A percentile compares a stretch with the other conserved stretches of the same genome.
phyloP scores from a whole-genome alignment of 2,113 vertebrate genomes.

The Rattus norvegicus region DNA sequence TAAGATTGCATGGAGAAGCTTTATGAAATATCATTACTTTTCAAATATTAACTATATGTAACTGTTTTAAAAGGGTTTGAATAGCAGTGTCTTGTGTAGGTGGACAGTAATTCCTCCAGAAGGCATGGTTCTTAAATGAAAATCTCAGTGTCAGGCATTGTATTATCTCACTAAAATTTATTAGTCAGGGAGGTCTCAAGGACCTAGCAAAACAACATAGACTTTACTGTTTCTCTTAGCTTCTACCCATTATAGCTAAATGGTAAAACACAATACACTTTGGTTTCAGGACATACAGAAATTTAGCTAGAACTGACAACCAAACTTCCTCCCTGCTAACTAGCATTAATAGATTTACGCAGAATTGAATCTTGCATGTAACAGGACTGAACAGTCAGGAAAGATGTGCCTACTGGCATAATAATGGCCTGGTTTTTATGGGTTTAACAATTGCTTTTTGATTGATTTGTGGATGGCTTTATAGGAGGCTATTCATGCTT shows the following conservation, averaged over 20 bases:
- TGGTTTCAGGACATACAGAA: not conserved
- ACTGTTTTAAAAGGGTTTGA: no score
- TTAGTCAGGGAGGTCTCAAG: not conserved
- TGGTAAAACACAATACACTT: not conserved
- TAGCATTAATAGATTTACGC: not conserved
- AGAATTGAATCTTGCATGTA: not conserved
- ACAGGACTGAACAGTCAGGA: not conserved
- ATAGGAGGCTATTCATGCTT: not conserved
- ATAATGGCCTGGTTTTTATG: not conserved
- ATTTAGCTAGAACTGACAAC: not conserved
- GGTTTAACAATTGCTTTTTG: not conserved
- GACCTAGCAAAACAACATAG: not conserved
- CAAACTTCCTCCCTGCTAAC: not conserved
- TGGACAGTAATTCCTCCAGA: not conserved
- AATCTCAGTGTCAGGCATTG: not conserved
- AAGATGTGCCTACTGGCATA: not conserved
- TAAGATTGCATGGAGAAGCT: no score
- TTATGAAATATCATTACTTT: no score
- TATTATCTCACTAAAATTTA: not conserved
- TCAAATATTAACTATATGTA: no score
- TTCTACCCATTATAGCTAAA: not conserved
- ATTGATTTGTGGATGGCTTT: not conserved
- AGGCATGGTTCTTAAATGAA: not conserved
- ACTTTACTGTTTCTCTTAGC: not conserved
- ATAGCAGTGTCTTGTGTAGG: no score